These are phyloP conservation scores for Chrysemys picta DNA, from an alignment of 2,113 vertebrate genomes.

Conservation along the genomic window DNA sequence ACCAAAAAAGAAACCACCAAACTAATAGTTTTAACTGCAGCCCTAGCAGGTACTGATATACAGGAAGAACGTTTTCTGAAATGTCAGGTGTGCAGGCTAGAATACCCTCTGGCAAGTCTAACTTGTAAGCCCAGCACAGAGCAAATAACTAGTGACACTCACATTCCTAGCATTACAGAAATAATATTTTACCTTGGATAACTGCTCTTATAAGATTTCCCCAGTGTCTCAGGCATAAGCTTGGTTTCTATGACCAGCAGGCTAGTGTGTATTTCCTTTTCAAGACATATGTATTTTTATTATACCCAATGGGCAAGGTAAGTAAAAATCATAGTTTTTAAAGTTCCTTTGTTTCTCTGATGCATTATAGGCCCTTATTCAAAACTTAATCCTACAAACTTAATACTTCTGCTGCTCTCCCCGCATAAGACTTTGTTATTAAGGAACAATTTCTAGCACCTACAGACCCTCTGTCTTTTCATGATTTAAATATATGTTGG, in stretches of 20 bases:
- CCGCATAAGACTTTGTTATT: not conserved
- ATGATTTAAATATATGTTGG: not conserved
- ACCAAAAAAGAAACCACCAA: not conserved
- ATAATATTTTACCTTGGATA: not conserved
- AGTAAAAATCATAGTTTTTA: not conserved
- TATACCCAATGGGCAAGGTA: not conserved
- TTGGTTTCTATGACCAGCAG: not conserved
- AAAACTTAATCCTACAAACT: not conserved
- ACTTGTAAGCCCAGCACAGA: not conserved
- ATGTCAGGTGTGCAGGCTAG: conserved; percentile 36
- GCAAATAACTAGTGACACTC: not conserved
- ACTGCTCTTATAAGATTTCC: not conserved
- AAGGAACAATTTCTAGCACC: not conserved
- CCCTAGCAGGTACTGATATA: not conserved
- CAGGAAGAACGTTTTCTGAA: conserved; percentile 7
- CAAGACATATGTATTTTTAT: not conserved
- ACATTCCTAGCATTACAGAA: not conserved
- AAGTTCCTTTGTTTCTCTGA: not conserved
- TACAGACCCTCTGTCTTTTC: not conserved
- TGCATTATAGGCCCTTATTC: not conserved
- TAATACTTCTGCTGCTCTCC: not conserved
- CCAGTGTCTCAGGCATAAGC: not conserved
- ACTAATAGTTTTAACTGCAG: not conserved
- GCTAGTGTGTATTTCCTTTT: not conserved
- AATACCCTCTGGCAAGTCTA: not conserved